These are phyloP conservation scores for Clunio marinus DNA, from an alignment of 2,888 invertebrate species.

Conservation along the genomic window DNA sequence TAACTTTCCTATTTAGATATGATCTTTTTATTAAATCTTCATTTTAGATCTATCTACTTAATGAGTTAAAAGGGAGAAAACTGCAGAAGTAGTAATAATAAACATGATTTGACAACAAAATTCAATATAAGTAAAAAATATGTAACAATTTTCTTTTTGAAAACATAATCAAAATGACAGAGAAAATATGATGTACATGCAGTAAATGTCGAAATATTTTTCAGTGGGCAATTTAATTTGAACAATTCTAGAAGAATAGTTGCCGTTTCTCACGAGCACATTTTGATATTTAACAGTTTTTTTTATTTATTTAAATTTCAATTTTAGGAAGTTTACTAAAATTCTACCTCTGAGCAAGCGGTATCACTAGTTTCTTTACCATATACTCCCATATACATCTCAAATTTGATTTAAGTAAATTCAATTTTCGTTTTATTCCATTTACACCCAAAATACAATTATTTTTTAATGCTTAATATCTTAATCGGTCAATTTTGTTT, in stretches of 20 bases:
- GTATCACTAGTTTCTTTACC: constrained; percentile 1
- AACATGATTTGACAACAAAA: constrained; percentile 19
- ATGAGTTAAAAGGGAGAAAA: constrained; percentile 15
- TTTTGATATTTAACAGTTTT: no score
- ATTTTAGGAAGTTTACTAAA: no score
- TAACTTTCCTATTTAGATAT: no score
- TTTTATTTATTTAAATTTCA: no score
- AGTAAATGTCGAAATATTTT: no score
- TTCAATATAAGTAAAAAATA: not conserved
- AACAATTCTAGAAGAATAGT: no score
- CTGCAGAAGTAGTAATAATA: not conserved
- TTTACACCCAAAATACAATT: constrained; percentile 38
- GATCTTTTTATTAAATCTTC: not conserved
- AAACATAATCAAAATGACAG: no score
- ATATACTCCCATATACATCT: not conserved
- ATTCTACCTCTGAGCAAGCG: no score
- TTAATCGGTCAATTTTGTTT: no score
- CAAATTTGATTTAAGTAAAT: constrained; percentile 21
- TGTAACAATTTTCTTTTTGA: constrained; percentile 3
- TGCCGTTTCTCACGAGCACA: no score
- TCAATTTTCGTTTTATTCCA: constrained; percentile 18
- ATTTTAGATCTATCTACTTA: constrained; percentile 35
- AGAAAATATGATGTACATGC: no score
- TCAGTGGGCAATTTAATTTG: no score
- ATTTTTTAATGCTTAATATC: constrained; percentile 16